phyloP scores from a whole-genome alignment of 2,113 vertebrate genomes.

The Pteropus alecto region DNA sequence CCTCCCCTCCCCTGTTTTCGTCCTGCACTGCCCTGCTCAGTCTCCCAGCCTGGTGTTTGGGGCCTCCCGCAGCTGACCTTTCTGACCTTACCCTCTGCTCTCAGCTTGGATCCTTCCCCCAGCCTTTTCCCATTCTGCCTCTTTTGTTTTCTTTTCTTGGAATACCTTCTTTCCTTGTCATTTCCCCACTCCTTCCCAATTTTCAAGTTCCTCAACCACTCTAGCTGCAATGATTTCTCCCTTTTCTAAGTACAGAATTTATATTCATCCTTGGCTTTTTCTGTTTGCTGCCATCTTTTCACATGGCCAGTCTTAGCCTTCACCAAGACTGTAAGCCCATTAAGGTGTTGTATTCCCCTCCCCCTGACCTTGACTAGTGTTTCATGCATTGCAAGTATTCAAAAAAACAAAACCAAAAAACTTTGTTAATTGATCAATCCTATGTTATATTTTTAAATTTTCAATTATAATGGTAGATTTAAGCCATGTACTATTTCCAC shows the following conservation, averaged over 20 bases:
- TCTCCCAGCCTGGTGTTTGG: neutral
- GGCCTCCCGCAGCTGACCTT: neutral
- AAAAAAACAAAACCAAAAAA: neutral
- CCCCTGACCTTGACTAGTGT: neutral
- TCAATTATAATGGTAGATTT: neutral
- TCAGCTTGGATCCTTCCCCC: neutral
- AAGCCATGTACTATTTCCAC: neutral
- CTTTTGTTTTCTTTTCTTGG: neutral
- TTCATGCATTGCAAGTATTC: neutral
- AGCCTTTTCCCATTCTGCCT: neutral
- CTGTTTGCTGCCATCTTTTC: neutral
- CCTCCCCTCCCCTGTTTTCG: neutral
- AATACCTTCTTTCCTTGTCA: neutral
- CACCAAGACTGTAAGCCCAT: too few relatives aligned
- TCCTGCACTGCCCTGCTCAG: neutral
- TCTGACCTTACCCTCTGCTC: neutral
- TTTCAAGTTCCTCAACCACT: neutral
- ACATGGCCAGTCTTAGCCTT: neutral
- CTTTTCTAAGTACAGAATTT: neutral
- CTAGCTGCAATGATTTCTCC: neutral
- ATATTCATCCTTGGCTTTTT: neutral
- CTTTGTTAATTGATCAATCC: neutral
- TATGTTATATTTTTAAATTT: neutral
- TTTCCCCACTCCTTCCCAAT: neutral
- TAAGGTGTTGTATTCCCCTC: neutral